A percentile compares a stretch with the other conserved stretches of the same genome.
Evolutionary conservation across 1,140 invertebrate genomes (phyloP).

Genomic region (Leucophenga varia): DNA sequence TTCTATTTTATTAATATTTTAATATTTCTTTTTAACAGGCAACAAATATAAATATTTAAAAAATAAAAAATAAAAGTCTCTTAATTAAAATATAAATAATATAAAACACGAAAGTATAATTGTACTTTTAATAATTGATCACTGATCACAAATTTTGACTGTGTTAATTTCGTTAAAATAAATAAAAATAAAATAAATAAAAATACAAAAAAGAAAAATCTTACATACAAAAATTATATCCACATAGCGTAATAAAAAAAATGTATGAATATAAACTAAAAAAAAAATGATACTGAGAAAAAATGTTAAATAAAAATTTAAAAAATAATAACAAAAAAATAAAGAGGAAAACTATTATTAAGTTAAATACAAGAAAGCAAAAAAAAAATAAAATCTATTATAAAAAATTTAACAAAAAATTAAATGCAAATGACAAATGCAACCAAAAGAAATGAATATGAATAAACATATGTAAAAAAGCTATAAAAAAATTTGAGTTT

Average conservation of each 20-base stretch:
- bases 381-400: conserved; percentile 38
- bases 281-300: conserved; percentile 22
- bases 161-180: conserved; percentile 52
- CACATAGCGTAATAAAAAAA: conserved; percentile 43
- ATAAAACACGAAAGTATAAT: conserved; percentile 4
- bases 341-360: conserved; percentile 6
- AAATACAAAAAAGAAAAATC: conserved; percentile 22
- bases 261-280: conserved; percentile 30
- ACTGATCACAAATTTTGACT: conserved; percentile 56
- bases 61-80: conserved; percentile 24
- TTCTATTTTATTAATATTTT: conserved; percentile 6
- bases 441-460: conserved; percentile 50
- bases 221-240: conserved; percentile 42
- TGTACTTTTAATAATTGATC: conserved; percentile 51
- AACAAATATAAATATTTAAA: conserved; percentile 37
- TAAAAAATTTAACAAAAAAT: conserved; percentile 35
- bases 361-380: conserved; percentile 20
- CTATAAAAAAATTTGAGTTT: too few species aligned
- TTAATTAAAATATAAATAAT: not conserved
- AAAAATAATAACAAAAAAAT: conserved; percentile 16
- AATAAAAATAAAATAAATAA: conserved; percentile 26
- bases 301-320: conserved; percentile 38
- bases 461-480: conserved; percentile 51
- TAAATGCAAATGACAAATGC: conserved; percentile 41
- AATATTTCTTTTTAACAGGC: conserved; percentile 17